phyloP scores from a whole-genome alignment of 2,888 invertebrate species.

The Lasioglossum villosulum region DNA sequence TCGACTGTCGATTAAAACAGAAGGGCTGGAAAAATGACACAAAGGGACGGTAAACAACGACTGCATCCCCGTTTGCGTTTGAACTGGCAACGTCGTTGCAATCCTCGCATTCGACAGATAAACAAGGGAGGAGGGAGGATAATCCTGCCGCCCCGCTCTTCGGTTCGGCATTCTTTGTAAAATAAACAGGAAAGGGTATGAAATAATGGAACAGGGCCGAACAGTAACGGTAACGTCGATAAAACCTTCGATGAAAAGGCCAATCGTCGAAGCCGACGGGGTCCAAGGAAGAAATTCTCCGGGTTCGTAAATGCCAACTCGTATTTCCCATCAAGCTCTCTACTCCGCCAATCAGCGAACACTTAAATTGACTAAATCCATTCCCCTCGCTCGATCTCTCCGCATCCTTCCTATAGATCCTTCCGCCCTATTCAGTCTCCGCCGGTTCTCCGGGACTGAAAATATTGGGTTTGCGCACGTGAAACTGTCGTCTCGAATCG shows the following conservation, averaged over 20 bases:
- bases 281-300: slow-evolving; percentile 42
- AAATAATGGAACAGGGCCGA: slow-evolving; percentile 37
- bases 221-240: slow-evolving; percentile 45
- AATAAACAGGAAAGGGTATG: slow-evolving; percentile 40
- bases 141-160: slow-evolving; percentile 9
- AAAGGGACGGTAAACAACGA: not conserved
- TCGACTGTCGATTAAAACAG: slow-evolving; percentile 24
- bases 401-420: not conserved
- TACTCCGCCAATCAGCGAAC: slow-evolving; percentile 39
- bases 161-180: slow-evolving; percentile 35
- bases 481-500: slow-evolving; percentile 7
- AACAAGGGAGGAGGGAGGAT: slow-evolving; percentile 15
- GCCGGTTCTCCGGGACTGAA: slow-evolving; percentile 3
- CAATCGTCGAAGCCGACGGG: slow-evolving; percentile 24
- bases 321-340: slow-evolving; percentile 51
- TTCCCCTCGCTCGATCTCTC: slow-evolving; percentile 5
- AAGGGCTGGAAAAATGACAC: not conserved
- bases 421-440: not conserved
- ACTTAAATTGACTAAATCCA: slow-evolving; percentile 58
- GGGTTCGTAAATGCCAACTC: slow-evolving; percentile 54
- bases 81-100: slow-evolving; percentile 22
- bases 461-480: slow-evolving; percentile 12
- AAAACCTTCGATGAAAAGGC: slow-evolving; percentile 51
- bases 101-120: slow-evolving; percentile 35
- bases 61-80: slow-evolving; percentile 21